phyloP scores from a whole-genome alignment of 2,888 invertebrate genomes.

The Mycalesis mineus region DNA sequence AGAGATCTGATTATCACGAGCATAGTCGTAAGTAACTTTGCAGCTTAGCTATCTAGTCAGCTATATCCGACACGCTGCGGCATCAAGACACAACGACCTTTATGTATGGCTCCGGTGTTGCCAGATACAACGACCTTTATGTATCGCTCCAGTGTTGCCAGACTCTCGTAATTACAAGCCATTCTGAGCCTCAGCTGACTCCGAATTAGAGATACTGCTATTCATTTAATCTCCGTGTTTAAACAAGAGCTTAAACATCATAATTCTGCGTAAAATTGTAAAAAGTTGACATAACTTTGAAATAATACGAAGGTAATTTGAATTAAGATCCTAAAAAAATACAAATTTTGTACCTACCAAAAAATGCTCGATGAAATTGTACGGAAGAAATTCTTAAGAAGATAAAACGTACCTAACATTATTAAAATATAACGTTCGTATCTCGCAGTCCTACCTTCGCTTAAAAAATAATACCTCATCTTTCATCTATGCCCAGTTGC shows the following conservation, averaged over 20 bases:
- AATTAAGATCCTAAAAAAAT: neutral
- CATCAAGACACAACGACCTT: neutral
- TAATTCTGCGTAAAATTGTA: neutral
- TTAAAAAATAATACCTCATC: slow-evolving; percentile 7
- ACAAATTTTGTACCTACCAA: neutral
- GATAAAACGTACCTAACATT: neutral
- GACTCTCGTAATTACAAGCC: neutral
- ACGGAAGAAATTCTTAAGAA: neutral
- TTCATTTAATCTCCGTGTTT: neutral
- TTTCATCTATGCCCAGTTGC: neutral
- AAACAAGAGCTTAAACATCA: neutral
- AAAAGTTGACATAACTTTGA: neutral
- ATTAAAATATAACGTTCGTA: slow-evolving; percentile 7
- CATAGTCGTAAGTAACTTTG: neutral
- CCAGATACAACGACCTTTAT: neutral
- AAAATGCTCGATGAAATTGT: neutral
- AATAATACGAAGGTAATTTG: neutral
- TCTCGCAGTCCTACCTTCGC: neutral
- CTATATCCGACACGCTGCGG: neutral
- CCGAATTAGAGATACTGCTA: neutral
- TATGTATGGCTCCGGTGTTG: neutral
- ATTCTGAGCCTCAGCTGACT: neutral
- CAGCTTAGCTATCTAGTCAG: neutral
- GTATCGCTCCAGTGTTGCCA: neutral
- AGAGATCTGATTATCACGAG: neutral